Conservation (phyloP, 2,113 vertebrate species). For the Echinops telfairi region DNA sequence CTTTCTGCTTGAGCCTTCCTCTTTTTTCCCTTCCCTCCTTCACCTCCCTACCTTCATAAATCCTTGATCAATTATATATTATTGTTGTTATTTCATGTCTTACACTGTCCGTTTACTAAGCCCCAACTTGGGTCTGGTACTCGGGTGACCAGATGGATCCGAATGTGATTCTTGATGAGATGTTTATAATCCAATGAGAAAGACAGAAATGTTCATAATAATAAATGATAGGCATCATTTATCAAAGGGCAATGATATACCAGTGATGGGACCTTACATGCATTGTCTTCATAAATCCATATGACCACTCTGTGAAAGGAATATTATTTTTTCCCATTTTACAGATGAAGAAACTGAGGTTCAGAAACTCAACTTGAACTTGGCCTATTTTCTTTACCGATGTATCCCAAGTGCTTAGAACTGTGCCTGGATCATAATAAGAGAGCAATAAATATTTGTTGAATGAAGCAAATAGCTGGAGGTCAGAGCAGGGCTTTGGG, state of each 20-base stretch:
- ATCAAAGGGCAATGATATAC: not conserved
- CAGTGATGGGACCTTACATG: not conserved
- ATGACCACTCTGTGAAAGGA: not conserved
- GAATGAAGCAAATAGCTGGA: not conserved
- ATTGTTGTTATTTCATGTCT: too few relatives aligned
- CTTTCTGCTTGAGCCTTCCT: too few relatives aligned
- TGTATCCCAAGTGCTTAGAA: not conserved
- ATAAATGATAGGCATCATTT: not conserved
- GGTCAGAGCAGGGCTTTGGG: conserved; percentile 19
- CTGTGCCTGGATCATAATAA: not conserved
- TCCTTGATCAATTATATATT: too few relatives aligned
- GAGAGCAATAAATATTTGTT: conserved; percentile 3
- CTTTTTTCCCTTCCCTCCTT: too few relatives aligned
- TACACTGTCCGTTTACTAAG: not conserved
- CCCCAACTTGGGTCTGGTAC: not conserved
- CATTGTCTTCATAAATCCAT: not conserved
- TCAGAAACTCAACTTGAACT: conserved; percentile 43
- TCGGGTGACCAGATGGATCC: not conserved
- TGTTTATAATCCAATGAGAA: not conserved
- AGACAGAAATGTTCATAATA: not conserved
- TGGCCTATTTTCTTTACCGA: not conserved
- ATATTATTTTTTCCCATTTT: conserved; percentile 6
- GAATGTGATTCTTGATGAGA: not conserved
- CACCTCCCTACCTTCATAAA: too few relatives aligned
- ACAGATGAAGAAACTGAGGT: conserved; percentile 39